phyloP scores from a whole-genome alignment of 2,113 vertebrate species.

The Cephalopholis sonnerati region DNA sequence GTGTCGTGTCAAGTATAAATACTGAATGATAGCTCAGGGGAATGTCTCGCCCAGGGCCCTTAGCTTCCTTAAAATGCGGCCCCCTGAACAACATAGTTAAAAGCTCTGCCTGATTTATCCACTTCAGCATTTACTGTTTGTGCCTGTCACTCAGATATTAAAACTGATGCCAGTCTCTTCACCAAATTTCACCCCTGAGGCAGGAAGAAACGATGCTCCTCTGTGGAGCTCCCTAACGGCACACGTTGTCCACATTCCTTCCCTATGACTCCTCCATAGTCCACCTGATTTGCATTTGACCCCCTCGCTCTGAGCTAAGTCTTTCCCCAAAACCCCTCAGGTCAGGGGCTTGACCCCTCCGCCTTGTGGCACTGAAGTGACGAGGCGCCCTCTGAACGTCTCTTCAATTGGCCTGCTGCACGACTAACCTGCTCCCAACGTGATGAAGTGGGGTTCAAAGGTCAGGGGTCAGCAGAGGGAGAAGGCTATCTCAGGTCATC shows the following conservation, averaged over 20 bases:
- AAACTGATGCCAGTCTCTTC: too few relatives aligned
- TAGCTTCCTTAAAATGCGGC: too few relatives aligned
- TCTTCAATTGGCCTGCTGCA: constrained; percentile 61
- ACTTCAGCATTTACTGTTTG: too few relatives aligned
- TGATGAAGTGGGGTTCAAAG: constrained; percentile 75
- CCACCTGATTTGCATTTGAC: constrained; percentile 65
- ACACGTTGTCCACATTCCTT: constrained; percentile 61
- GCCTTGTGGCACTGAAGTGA: constrained; percentile 59
- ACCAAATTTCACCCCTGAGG: constrained; percentile 25
- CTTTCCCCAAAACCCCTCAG: constrained; percentile 48
- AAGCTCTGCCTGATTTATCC: too few relatives aligned
- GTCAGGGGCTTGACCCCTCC: constrained; percentile 62
- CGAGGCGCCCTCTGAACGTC: constrained; percentile 45
- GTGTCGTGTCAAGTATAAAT: too few relatives aligned
- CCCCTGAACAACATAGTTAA: too few relatives aligned
- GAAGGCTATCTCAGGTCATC: constrained; percentile 82
- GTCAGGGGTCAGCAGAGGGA: constrained; percentile 61
- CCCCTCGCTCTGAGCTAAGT: constrained; percentile 36
- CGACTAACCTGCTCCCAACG: constrained; percentile 64
- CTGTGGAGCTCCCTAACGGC: constrained; percentile 15
- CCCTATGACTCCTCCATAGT: constrained; percentile 25
- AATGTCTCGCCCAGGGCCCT: too few relatives aligned
- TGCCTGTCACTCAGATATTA: too few relatives aligned
- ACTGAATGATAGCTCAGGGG: too few relatives aligned
- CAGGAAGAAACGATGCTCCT: constrained; percentile 17